These are phyloP conservation scores for Orycteropus afer DNA, from an alignment of 2,113 vertebrate species.

Conservation along the genomic window DNA sequence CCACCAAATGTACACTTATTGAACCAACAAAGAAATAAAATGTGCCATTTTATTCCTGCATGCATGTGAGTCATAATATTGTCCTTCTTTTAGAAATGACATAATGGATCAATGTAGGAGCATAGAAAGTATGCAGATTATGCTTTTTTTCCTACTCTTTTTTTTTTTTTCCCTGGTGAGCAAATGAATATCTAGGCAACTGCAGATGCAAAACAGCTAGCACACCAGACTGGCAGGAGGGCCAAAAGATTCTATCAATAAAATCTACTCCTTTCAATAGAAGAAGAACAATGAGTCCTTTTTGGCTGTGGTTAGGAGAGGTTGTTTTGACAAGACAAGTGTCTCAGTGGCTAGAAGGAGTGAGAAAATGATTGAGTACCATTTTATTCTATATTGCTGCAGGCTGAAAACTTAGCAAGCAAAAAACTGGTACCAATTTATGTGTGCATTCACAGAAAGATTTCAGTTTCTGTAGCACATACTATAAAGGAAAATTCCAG, in stretches of 20 bases:
- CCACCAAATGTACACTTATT: slow-evolving; percentile 50
- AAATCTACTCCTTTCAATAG: slow-evolving; percentile 58
- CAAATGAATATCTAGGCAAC: slow-evolving; percentile 71
- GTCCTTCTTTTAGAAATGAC: slow-evolving; percentile 69
- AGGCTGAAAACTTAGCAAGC: slow-evolving; percentile 33
- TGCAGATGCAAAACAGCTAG: slow-evolving; percentile 48
- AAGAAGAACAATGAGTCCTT: slow-evolving; percentile 56
- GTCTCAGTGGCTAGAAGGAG: slow-evolving; percentile 41
- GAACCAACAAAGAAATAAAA: slow-evolving; percentile 64
- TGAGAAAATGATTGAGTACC: neutral
- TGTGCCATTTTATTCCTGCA: slow-evolving; percentile 3
- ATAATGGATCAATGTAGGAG: slow-evolving; percentile 62
- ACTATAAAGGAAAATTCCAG: neutral
- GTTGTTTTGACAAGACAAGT: neutral
- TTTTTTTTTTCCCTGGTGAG: slow-evolving; percentile 56
- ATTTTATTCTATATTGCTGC: neutral
- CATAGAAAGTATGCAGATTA: slow-evolving; percentile 57
- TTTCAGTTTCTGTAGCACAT: slow-evolving; percentile 47
- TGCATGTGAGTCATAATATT: slow-evolving; percentile 67
- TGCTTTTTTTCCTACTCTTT: neutral
- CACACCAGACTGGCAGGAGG: slow-evolving; percentile 50
- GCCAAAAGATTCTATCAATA: slow-evolving; percentile 42
- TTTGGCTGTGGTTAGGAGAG: neutral
- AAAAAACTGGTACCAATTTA: slow-evolving; percentile 13
- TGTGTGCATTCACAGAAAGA: slow-evolving; percentile 48